Evolutionary conservation across 2,113 vertebrate genomes (phyloP), one percentile per base, ranked within the genome.

Genomic region (Dasyornis broadbenti): DNA sequence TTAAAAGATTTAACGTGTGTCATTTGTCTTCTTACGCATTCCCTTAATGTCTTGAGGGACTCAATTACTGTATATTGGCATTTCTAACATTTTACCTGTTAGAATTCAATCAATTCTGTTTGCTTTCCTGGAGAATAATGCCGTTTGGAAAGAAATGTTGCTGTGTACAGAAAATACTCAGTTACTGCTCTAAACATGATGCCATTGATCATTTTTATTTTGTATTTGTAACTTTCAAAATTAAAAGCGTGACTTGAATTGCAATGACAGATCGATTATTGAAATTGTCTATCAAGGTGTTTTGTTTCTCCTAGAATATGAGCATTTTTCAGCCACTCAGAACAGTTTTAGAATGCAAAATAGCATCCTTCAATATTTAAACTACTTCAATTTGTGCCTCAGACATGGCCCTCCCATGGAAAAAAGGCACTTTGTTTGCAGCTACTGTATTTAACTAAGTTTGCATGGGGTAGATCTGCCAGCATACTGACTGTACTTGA

Each of bases 181-280:
- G 95, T 93, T 98, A 97, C 95, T 97, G 94, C 96, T 98, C 97
- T 97, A 93, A 97, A 94, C 97, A 97, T 97, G 94, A 98, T 97
- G 96, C 97, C 97, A 98, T 98, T 94, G 97, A 95, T 89, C 93
- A 93, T 95, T 97, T 96, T 97, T 96, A 96, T 97, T 98, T 96
- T 98, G 97, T 98, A 97, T 98, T 97, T 97, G 96, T 97, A 92
- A 97, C 97, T 97, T 98, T 97, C 94, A 97, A 95, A 97, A 97
- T 98, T 98, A 97, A 97, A 97, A 97, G 93, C 24, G 95, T 98
- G 97, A 98, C 98, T 98, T 98, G 98, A 98, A 98, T 98, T 98
- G 97, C 97, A 98, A 92, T 96, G 90, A 98, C 97, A 98, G 98
- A 97, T 97, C 93, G 26, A 77, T 98, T 97, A 94, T 90, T 97